These are phyloP conservation scores for Nomada hirtipes DNA, from an alignment of 2,888 invertebrate genomes.

Conservation along the genomic window DNA sequence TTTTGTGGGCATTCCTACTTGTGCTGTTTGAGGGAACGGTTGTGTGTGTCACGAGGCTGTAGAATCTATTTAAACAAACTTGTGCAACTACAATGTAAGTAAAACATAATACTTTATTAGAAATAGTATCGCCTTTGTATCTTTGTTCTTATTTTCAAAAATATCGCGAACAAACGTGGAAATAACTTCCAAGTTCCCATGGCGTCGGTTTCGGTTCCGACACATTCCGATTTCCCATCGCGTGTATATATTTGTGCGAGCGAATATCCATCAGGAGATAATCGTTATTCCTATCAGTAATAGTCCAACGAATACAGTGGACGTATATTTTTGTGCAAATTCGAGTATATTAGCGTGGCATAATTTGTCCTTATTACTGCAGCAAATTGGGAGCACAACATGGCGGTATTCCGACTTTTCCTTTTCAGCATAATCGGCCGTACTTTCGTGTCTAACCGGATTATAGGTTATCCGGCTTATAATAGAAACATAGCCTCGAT, in stretches of 20 bases:
- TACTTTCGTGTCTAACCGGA: neutral
- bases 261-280: neutral
- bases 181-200: slow-evolving; percentile 36
- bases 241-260: slow-evolving; percentile 3
- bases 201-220: slow-evolving; percentile 54
- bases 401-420: slow-evolving; percentile 57
- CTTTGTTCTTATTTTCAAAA: slow-evolving; percentile 3
- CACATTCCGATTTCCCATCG: neutral
- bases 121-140: slow-evolving; percentile 1
- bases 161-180: neutral
- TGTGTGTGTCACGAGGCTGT: slow-evolving; percentile 49
- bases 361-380: slow-evolving; percentile 24
- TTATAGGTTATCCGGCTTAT: neutral
- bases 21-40: slow-evolving; percentile 66
- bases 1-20: slow-evolving; percentile 77
- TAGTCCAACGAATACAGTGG: neutral
- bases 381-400: slow-evolving; percentile 54
- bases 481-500: neutral
- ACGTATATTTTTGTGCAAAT: neutral
- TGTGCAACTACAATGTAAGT: slow-evolving; percentile 44
- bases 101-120: slow-evolving; percentile 23
- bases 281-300: neutral
- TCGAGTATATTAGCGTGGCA: neutral
- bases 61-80: slow-evolving; percentile 8
- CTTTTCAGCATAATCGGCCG: slow-evolving; percentile 30